Base-by-base conservation (phyloP, 2,888 invertebrate genomes). In the Epirrita christyi region DNA sequence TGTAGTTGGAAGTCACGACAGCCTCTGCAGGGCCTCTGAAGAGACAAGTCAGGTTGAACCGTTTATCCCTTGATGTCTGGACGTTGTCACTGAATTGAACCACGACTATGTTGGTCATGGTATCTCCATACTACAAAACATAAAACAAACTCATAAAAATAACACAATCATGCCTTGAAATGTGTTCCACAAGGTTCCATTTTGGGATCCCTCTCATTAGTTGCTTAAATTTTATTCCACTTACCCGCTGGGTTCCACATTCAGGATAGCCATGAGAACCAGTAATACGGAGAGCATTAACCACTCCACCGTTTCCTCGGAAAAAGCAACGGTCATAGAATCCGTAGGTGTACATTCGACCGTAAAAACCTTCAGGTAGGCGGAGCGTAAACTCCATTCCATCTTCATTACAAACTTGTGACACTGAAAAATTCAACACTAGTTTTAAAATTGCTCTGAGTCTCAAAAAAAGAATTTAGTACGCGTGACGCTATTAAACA, bases 11-110 rank as follows among this genome's bases (percentile, higher is more conserved):
- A 11, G 97, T 97, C 53, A 98, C 98, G 2, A 98, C 96, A 9
- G 98, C 97, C 85, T 98, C 98, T 15, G 97, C 98, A 0, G 98
- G 97, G 28, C 97, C 97, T 69, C 97, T 94, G 86, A 98, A 97
- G 54, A 97, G 93, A 77, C 98, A 98, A n/a, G 98, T 98, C 63
- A 98, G 89, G 82, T 98, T 98, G 87, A 97, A 98, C 9, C 97
- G 93, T 76, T 98, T 97, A 84, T 98, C 98, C 61, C 96, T 93
- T 14, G 97, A 96, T 0, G 98, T 98, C 89, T 98, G 98, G 0
- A 98, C 97, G 76, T 96, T 96, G 84, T 98, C 97, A 69, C 97
- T 97, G 91, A 98, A 98, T 81, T 98, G 98, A 0, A 98, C 97
- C 14, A 98, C 97, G 5, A 97, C 97, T 65, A 98, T 98, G 77